Evolutionary conservation across 2,113 vertebrate genomes (phyloP).

Genomic region (Elaphurus davidianus): DNA sequence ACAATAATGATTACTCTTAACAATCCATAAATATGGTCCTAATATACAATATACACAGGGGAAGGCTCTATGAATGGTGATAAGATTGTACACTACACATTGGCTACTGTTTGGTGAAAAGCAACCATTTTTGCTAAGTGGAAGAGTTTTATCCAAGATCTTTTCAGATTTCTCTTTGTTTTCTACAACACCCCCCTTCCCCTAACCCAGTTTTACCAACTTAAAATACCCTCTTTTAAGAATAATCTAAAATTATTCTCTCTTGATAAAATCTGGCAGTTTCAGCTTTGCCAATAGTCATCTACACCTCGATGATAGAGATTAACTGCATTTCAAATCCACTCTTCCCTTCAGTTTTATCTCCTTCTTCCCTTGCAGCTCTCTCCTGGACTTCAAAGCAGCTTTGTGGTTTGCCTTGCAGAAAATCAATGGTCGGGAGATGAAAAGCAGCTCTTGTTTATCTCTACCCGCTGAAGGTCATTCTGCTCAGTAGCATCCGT

Average conservation of each 20-base stretch:
- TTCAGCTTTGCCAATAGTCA: constrained; percentile 38
- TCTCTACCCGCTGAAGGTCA: constrained; percentile 57
- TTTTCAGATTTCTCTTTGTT: neutral
- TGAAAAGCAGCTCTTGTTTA: constrained; percentile 54
- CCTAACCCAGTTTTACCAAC: neutral
- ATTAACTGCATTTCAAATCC: neutral
- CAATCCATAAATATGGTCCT: neutral
- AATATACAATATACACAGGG: neutral
- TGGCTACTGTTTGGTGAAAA: neutral
- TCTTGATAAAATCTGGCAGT: constrained; percentile 29
- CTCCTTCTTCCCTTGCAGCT: constrained; percentile 22
- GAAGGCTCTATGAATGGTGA: neutral
- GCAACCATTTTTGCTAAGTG: neutral
- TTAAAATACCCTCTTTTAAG: neutral
- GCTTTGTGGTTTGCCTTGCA: constrained; percentile 45
- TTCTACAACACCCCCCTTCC: neutral
- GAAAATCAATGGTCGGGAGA: constrained; percentile 39
- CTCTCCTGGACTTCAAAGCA: constrained; percentile 35
- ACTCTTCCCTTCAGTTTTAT: constrained; percentile 15
- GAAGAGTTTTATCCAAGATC: neutral
- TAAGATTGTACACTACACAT: neutral
- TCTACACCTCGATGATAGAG: constrained; percentile 7
- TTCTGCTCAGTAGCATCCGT: neutral
- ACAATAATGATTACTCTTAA: neutral
- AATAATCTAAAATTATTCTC: constrained; percentile 11